Conservation (phyloP, 2,113 vertebrate genomes). For the Neodontobutis hainanensis region DNA sequence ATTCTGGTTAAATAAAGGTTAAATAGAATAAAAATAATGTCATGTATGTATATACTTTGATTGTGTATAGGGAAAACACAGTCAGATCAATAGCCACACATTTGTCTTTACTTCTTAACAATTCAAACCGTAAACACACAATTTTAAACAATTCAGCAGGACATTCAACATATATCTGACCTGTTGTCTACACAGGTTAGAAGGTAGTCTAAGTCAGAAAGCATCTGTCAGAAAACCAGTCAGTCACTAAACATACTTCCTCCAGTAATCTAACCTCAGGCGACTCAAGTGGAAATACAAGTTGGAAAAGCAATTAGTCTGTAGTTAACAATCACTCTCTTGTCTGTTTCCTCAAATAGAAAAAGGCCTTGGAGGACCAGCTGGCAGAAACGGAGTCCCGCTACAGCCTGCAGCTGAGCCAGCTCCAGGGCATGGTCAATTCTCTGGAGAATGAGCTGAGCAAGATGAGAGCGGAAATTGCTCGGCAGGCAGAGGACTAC, state of each 20-base stretch:
- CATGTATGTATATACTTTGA: too few species aligned
- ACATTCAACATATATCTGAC: background rate
- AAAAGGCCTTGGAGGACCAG: conserved; percentile 68
- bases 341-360: conserved; percentile 47
- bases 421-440: conserved; percentile 69
- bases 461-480: conserved; percentile 59
- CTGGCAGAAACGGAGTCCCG: conserved; percentile 67
- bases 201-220: background rate
- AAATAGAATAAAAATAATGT: too few species aligned
- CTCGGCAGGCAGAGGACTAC: conserved; percentile 71
- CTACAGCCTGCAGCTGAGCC: conserved; percentile 59
- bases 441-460: conserved; percentile 63
- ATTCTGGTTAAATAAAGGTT: too few species aligned
- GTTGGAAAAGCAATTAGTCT: conserved; percentile 2
- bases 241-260: background rate
- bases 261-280: background rate
- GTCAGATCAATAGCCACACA: too few species aligned
- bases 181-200: too few species aligned
- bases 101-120: too few species aligned
- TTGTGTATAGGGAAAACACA: too few species aligned
- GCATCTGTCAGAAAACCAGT: background rate
- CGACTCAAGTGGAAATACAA: background rate
- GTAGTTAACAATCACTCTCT: background rate
- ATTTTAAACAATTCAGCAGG: background rate
- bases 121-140: background rate